Evolutionary conservation across 2,113 vertebrate species (phyloP).

Genomic region (Poeciliopsis occidentalis): DNA sequence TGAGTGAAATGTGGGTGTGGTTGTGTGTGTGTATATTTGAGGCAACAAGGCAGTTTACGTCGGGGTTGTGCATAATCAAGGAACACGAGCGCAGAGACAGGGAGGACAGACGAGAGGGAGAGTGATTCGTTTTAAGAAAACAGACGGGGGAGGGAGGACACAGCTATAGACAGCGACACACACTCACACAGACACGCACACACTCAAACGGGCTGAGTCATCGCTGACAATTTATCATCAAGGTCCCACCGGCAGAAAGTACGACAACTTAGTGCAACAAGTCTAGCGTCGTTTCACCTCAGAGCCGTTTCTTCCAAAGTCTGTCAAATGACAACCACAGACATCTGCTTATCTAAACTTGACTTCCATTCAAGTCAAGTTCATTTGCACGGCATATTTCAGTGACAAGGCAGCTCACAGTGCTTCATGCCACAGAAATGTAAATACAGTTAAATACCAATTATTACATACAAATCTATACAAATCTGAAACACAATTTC

Average conservation of each 20-base stretch:
- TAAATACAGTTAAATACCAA: no score
- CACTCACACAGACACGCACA: slow-evolving; percentile 17
- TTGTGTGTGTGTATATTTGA: slow-evolving; percentile 1
- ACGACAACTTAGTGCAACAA: slow-evolving; percentile 10
- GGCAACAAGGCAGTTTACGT: not conserved
- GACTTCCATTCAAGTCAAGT: not conserved
- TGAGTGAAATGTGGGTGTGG: slow-evolving; percentile 19
- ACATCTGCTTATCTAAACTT: not conserved
- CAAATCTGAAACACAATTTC: no score
- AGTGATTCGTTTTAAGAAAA: not conserved
- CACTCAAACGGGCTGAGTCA: slow-evolving; percentile 45
- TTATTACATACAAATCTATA: no score
- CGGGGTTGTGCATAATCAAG: no score
- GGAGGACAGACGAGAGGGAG: not conserved
- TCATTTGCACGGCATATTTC: no score
- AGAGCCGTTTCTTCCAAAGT: not conserved
- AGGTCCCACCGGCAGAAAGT: not conserved
- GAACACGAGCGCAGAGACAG: no score
- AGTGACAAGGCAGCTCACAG: no score
- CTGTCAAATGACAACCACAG: not conserved
- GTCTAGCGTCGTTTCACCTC: not conserved
- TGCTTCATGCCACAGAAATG: no score
- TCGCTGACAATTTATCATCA: slow-evolving; percentile 21
- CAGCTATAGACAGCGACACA: slow-evolving; percentile 53
- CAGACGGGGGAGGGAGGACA: slow-evolving; percentile 22